Conservation (phyloP, 1,140 invertebrate genomes). For the Choristoneura fumiferana region DNA sequence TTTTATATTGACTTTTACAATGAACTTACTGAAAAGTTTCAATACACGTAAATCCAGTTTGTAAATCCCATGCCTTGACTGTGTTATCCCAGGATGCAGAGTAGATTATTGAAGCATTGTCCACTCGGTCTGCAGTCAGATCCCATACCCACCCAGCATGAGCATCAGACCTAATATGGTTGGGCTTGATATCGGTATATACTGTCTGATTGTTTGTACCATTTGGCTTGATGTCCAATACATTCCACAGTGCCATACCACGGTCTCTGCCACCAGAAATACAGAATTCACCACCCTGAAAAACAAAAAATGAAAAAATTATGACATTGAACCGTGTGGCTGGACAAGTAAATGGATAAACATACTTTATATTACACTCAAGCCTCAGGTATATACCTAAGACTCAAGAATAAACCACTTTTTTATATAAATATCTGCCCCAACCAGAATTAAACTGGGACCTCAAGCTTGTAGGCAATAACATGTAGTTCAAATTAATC, state of each 20-base stretch:
- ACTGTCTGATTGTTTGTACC: constrained; percentile 34
- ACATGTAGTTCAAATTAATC: no score
- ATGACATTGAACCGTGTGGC: no score
- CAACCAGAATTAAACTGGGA: no score
- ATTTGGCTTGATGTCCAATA: constrained; percentile 44
- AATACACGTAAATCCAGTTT: constrained; percentile 49
- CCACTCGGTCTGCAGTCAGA: constrained; percentile 54
- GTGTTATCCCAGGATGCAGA: constrained; percentile 77
- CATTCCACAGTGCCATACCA: constrained; percentile 62
- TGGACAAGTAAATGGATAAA: no score
- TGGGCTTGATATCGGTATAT: constrained; percentile 43
- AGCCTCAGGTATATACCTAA: no score
- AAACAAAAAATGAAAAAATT: constrained; percentile 23
- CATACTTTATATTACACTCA: no score
- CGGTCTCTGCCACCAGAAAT: constrained; percentile 71
- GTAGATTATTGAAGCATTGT: constrained; percentile 50
- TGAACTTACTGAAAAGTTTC: constrained; percentile 62
- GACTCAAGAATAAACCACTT: no score
- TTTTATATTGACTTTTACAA: no score
- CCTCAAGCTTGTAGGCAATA: no score
- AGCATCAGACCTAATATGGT: constrained; percentile 50
- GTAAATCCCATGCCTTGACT: constrained; percentile 72
- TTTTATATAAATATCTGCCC: no score
- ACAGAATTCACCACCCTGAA: constrained; percentile 66
- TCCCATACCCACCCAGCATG: constrained; percentile 76